Percentiles rank a stretch among this genome's conserved stretches.
phyloP scores from a whole-genome alignment of 2,888 invertebrate genomes.

The Fabriciana adippe region DNA sequence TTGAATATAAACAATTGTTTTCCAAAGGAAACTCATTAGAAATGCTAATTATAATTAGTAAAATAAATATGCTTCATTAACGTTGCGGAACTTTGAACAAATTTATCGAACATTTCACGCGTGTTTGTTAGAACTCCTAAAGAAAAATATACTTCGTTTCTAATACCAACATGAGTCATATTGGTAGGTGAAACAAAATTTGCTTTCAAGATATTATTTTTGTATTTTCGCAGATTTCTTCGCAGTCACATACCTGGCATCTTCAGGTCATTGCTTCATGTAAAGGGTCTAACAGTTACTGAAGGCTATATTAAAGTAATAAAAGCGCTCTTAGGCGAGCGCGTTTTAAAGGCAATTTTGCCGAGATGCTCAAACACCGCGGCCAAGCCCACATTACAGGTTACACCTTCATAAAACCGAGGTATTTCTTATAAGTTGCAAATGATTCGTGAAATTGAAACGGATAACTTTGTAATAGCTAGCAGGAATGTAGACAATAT shows the following conservation, averaged over 20 bases:
- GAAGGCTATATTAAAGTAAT: constrained; percentile 9
- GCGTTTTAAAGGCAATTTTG: constrained; percentile 11
- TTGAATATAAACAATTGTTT: too few species aligned
- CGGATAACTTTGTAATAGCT: neutral
- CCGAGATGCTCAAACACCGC: constrained; percentile 14
- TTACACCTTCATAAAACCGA: constrained; percentile 8
- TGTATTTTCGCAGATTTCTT: neutral
- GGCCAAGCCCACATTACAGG: constrained; percentile 5
- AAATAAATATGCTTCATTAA: too few species aligned
- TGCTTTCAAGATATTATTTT: too few species aligned
- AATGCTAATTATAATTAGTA: too few species aligned
- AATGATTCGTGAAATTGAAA: constrained; percentile 17
- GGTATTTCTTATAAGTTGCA: constrained; percentile 3
- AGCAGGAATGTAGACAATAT: neutral
- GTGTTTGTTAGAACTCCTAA: too few species aligned
- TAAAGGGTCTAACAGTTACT: neutral
- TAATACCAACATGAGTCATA: too few species aligned
- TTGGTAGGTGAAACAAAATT: too few species aligned
- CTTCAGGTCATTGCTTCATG: neutral
- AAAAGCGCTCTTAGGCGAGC: constrained; percentile 1
- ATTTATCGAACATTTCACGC: too few species aligned
- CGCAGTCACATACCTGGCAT: neutral
- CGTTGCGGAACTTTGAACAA: too few species aligned
- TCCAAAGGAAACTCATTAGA: too few species aligned
- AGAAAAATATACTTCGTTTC: too few species aligned